A percentile compares a stretch with the other conserved stretches of the same genome.
These are phyloP conservation scores for Epinephelus coioides DNA, from an alignment of 2,797 vertebrate genomes.

Conservation along the genomic window DNA sequence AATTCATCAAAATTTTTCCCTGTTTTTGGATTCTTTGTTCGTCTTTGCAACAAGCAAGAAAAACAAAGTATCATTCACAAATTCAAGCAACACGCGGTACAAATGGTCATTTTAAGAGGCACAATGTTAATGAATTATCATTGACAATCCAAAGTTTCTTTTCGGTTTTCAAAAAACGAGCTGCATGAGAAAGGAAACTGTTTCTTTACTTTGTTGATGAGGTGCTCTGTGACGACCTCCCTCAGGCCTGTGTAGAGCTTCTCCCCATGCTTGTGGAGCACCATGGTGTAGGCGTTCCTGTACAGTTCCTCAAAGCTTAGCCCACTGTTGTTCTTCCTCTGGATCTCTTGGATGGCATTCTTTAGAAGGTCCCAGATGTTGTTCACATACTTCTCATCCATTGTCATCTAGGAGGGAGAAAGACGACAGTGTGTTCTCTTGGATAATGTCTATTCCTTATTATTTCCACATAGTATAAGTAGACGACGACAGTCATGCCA, in stretches of 20 bases:
- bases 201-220: slow-evolving; percentile 95
- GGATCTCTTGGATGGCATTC: slow-evolving; percentile 99
- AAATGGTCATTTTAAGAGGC: background rate
- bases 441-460: background rate
- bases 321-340: slow-evolving; percentile 98
- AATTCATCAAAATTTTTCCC: no score
- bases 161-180: background rate
- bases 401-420: slow-evolving; percentile 91
- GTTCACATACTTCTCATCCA: slow-evolving; percentile 99
- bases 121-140: background rate
- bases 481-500: background rate
- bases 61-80: no score
- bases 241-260: slow-evolving; percentile 98
- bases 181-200: background rate
- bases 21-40: no score
- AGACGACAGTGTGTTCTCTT: background rate
- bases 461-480: background rate
- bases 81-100: no score
- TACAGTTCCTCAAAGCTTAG: slow-evolving; percentile 99
- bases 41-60: no score
- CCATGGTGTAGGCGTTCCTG: slow-evolving; percentile 99
- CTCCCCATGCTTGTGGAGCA: slow-evolving; percentile 98
- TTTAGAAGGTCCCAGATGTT: slow-evolving; percentile 99
- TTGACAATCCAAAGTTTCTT: background rate
- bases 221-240: slow-evolving; percentile 99